Percentiles rank a stretch among this genome's conserved stretches.
Conservation (phyloP, 1,140 invertebrate genomes). For the Drosophila pallidifrons region DNA sequence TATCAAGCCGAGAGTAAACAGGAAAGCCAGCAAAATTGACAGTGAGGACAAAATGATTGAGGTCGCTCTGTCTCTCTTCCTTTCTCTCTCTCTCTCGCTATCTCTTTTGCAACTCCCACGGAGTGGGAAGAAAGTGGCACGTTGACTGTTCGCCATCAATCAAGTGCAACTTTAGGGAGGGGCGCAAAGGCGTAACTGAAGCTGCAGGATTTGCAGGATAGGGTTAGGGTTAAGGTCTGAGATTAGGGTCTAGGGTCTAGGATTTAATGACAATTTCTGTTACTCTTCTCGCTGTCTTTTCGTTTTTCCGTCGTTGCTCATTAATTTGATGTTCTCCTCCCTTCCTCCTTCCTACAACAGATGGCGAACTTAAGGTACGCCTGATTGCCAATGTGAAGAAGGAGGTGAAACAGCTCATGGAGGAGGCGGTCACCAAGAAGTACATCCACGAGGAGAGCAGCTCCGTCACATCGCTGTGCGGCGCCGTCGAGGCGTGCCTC, state of each 20-base stretch:
- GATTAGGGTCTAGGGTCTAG: constrained; percentile 87
- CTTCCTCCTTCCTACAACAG: not conserved
- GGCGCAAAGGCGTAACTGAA: constrained; percentile 11
- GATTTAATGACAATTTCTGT: constrained; percentile 84
- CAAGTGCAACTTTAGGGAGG: constrained; percentile 53
- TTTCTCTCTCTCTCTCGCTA: no score
- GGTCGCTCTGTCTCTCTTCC: constrained; percentile 32
- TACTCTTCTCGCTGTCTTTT: constrained; percentile 85
- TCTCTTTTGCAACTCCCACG: no score
- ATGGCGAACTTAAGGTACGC: constrained; percentile 90
- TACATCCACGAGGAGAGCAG: constrained; percentile 97
- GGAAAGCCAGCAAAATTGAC: constrained; percentile 48
- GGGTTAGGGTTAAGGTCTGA: constrained; percentile 60
- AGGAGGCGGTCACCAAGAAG: constrained; percentile 96
- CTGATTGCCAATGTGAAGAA: constrained; percentile 93
- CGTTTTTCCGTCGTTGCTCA: constrained; percentile 2
- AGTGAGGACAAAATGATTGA: constrained; percentile 76
- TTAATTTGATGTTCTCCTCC: constrained; percentile 5
- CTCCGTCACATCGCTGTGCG: constrained; percentile 94
- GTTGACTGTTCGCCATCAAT: constrained; percentile 56
- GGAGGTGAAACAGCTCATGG: constrained; percentile 97
- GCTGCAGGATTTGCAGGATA: constrained; percentile 7
- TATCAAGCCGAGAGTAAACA: no score
- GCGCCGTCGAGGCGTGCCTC: constrained; percentile 95
- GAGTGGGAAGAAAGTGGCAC: no score